These are phyloP conservation scores for Amphiprion clarkii DNA, from an alignment of 2,797 vertebrate genomes.

Conservation along the genomic window DNA sequence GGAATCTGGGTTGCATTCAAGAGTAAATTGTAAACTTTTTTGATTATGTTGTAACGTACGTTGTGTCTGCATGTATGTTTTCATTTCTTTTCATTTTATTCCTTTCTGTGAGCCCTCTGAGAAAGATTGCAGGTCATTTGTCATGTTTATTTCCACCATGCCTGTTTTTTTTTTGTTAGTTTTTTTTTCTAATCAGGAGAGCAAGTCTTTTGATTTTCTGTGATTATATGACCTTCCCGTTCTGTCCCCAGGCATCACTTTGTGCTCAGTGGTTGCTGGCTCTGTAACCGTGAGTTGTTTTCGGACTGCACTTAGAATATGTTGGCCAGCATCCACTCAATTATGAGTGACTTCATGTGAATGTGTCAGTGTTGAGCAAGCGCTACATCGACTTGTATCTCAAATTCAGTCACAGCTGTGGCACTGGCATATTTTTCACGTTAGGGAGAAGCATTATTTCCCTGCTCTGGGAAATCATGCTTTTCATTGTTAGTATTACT, in stretches of 20 bases:
- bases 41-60: conserved; percentile 43
- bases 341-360: conserved; percentile 26
- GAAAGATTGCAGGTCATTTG: conserved; percentile 15
- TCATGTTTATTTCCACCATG: conserved; percentile 11
- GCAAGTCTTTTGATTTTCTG: conserved; percentile 24
- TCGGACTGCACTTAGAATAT: conserved; percentile 33
- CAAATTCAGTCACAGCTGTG: conserved; percentile 12
- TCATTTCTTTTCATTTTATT: not conserved
- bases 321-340: conserved; percentile 21
- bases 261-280: conserved; percentile 26
- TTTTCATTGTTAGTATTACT: not conserved
- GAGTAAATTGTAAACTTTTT: conserved; percentile 48
- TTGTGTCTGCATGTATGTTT: conserved; percentile 28
- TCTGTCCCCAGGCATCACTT: conserved; percentile 25
- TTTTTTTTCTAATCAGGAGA: conserved; percentile 48
- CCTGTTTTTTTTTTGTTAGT: conserved; percentile 34
- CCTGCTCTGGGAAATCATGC: conserved; percentile 17
- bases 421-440: conserved; percentile 15
- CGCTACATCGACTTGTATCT: not conserved
- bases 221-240: conserved; percentile 27
- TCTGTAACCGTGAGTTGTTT: conserved; percentile 26
- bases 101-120: conserved; percentile 28
- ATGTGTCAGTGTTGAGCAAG: conserved; percentile 25
- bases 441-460: not conserved
- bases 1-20: conserved; percentile 45